Evolutionary conservation across 2,797 vertebrate species (phyloP).

Genomic region (Fringilla coelebs): DNA sequence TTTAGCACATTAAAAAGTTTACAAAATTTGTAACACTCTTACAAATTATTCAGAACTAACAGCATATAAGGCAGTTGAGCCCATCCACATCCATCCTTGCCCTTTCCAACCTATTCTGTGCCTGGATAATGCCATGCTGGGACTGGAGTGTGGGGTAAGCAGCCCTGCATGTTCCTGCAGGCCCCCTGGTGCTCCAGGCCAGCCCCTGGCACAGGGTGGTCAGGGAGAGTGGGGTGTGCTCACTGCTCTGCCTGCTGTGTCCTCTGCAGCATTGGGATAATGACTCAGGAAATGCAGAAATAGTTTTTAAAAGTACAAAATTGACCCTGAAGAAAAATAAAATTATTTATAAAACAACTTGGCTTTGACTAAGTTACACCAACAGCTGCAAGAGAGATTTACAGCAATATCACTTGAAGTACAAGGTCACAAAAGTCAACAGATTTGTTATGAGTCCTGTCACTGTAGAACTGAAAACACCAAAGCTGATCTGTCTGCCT

Average conservation of each 20-base stretch:
- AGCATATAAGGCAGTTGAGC: background rate
- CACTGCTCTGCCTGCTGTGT: background rate
- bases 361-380: background rate
- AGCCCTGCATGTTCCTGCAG: background rate
- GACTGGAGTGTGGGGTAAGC: background rate
- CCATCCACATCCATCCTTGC: background rate
- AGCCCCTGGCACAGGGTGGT: background rate
- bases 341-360: background rate
- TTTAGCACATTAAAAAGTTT: constrained; percentile 66
- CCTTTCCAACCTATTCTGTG: background rate
- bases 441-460: background rate
- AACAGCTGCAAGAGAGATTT: constrained; percentile 21
- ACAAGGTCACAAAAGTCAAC: background rate
- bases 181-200: background rate
- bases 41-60: constrained; percentile 41
- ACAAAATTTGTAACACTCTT: constrained; percentile 56
- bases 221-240: background rate
- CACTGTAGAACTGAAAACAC: background rate
- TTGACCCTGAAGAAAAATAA: constrained; percentile 35
- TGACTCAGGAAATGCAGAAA: constrained; percentile 29
- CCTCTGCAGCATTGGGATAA: constrained; percentile 24
- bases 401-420: background rate
- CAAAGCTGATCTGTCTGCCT: background rate
- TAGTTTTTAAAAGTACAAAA: constrained; percentile 18
- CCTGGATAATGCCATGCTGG: background rate